phyloP scores from a whole-genome alignment of 2,888 invertebrate genomes.

The Drosophila ezoana region DNA sequence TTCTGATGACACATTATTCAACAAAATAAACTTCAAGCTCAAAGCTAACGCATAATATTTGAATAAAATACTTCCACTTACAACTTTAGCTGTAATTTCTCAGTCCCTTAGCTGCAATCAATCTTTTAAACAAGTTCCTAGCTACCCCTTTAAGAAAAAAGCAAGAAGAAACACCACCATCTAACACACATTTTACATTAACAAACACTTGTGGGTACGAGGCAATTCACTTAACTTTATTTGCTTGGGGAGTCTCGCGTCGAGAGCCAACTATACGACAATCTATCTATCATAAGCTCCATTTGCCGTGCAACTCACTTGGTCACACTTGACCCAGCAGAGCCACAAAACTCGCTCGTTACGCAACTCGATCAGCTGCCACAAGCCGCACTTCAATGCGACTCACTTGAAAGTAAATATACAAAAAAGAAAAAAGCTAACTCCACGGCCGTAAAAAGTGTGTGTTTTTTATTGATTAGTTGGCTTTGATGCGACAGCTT shows the following conservation, averaged over 20 bases:
- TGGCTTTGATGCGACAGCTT: slow-evolving; percentile 55
- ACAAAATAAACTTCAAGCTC: too few relatives aligned
- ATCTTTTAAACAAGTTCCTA: slow-evolving; percentile 44
- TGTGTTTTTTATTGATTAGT: slow-evolving; percentile 62
- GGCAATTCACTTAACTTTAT: slow-evolving; percentile 71
- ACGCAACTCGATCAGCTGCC: slow-evolving; percentile 62
- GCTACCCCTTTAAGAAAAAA: not conserved
- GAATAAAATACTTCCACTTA: not conserved
- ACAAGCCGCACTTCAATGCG: slow-evolving; percentile 48
- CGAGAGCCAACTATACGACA: slow-evolving; percentile 39
- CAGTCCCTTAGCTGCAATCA: slow-evolving; percentile 37
- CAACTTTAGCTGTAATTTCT: slow-evolving; percentile 23
- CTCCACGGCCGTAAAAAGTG: slow-evolving; percentile 12
- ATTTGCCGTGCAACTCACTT: slow-evolving; percentile 59
- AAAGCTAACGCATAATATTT: not conserved
- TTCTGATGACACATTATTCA: too few relatives aligned
- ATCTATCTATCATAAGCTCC: slow-evolving; percentile 60
- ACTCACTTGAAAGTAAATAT: slow-evolving; percentile 40
- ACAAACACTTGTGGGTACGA: slow-evolving; percentile 52
- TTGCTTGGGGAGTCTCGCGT: slow-evolving; percentile 66
- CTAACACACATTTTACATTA: slow-evolving; percentile 61
- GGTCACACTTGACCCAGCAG: slow-evolving; percentile 67
- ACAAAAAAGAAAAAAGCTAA: not conserved
- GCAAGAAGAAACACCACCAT: not conserved
- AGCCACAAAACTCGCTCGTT: slow-evolving; percentile 29